Evolutionary conservation across 2,113 vertebrate genomes (phyloP).

Genomic region (Pluvialis apricaria): DNA sequence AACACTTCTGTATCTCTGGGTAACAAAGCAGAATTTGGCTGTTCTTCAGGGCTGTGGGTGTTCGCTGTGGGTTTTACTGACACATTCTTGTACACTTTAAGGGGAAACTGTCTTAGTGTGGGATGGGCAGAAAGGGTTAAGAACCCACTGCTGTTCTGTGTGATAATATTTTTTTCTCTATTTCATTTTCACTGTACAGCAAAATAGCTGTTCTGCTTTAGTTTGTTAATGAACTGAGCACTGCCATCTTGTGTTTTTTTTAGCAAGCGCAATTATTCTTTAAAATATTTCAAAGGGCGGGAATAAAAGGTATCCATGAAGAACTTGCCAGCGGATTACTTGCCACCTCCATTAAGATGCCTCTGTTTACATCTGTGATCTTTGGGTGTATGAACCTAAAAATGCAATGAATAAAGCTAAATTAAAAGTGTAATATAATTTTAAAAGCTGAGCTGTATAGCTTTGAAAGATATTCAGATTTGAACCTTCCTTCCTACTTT

Average conservation of each 20-base stretch:
- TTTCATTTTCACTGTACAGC: neutral
- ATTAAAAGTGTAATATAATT: neutral
- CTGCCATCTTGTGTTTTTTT: constrained; percentile 48
- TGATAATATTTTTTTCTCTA: neutral
- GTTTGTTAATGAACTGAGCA: constrained; percentile 3
- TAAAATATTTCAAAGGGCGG: neutral
- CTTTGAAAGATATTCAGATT: neutral
- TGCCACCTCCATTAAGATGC: neutral
- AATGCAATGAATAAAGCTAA: neutral
- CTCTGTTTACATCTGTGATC: neutral
- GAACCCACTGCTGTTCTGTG: neutral
- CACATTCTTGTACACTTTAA: neutral
- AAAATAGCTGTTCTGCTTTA: neutral
- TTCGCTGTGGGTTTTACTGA: neutral
- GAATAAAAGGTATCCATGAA: neutral
- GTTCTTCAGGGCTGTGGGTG: neutral
- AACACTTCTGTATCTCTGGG: neutral
- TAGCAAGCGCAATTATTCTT: neutral
- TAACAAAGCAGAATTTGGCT: neutral
- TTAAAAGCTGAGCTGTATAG: neutral
- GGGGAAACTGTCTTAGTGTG: neutral
- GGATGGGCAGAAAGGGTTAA: constrained; percentile 12
- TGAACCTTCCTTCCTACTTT: neutral
- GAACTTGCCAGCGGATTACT: rapidly evolving
- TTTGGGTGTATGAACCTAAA: neutral